Conservation (phyloP, 1,140 invertebrate species). For the Hormaphis cornu region DNA sequence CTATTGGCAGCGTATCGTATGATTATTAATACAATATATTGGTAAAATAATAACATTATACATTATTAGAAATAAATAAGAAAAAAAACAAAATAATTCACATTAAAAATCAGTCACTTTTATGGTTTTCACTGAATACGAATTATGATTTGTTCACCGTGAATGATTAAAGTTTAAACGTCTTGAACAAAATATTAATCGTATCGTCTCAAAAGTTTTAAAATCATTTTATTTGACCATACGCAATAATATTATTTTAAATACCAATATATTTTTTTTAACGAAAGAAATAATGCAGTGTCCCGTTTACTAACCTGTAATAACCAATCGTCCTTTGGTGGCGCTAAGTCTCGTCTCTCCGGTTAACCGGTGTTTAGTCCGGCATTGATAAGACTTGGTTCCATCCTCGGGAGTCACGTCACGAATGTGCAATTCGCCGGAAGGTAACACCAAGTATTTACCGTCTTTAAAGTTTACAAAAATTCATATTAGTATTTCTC, state of each 20-base stretch:
- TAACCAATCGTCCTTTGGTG: conserved; percentile 84
- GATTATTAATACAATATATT: conserved; percentile 10
- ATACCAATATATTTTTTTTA: conserved; percentile 1
- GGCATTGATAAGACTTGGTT: conserved; percentile 86
- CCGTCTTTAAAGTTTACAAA: conserved; percentile 55
- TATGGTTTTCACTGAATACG: too few species aligned
- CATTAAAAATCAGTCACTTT: too few species aligned
- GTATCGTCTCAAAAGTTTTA: too few species aligned
- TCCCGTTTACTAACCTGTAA: conserved; percentile 64
- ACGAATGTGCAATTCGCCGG: conserved; percentile 84
- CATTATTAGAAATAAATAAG: not conserved
- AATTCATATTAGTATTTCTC: not conserved
- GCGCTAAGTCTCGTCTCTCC: conserved; percentile 86
- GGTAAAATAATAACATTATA: not conserved
- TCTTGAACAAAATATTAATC: too few species aligned
- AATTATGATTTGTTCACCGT: too few species aligned
- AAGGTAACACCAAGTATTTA: conserved; percentile 85
- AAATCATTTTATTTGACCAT: too few species aligned
- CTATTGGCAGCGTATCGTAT: not conserved
- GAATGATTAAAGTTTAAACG: too few species aligned
- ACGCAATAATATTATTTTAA: not conserved
- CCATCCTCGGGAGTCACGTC: conserved; percentile 88
- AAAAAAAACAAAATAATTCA: too few species aligned
- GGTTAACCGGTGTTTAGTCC: conserved; percentile 85
- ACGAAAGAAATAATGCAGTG: not conserved